Evolutionary conservation across 2,888 invertebrate species (phyloP).

Genomic region (Nebria brevicollis): DNA sequence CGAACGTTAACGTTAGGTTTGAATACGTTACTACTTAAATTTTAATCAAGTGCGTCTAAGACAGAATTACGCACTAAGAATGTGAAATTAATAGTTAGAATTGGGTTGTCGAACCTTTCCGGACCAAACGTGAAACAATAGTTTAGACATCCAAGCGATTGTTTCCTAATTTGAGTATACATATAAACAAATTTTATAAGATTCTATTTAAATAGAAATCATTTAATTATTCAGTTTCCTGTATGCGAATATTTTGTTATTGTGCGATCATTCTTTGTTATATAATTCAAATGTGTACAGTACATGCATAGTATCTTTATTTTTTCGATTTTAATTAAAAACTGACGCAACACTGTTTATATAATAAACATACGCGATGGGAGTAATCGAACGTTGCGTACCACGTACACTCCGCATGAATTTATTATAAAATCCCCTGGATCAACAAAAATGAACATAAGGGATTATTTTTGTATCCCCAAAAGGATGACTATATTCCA

Average conservation of each 20-base stretch:
- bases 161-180: too few species aligned
- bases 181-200: too few species aligned
- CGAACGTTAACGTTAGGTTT: neutral
- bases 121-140: neutral
- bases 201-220: too few species aligned
- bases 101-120: neutral
- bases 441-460: neutral
- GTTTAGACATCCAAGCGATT: too few species aligned
- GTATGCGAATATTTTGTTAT: neutral
- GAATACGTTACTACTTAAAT: neutral
- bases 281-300: neutral
- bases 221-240: neutral
- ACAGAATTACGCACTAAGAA: neutral
- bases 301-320: neutral
- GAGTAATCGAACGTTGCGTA: neutral
- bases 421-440: neutral
- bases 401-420: neutral
- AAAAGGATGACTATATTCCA: neutral
- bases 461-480: neutral
- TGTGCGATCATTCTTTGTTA: neutral
- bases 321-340: neutral
- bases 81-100: neutral
- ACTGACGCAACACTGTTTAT: neutral
- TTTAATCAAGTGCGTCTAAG: neutral
- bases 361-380: neutral